These are phyloP conservation scores for Plagodis pulveraria DNA, from an alignment of 2,888 invertebrate species.

Conservation along the genomic window DNA sequence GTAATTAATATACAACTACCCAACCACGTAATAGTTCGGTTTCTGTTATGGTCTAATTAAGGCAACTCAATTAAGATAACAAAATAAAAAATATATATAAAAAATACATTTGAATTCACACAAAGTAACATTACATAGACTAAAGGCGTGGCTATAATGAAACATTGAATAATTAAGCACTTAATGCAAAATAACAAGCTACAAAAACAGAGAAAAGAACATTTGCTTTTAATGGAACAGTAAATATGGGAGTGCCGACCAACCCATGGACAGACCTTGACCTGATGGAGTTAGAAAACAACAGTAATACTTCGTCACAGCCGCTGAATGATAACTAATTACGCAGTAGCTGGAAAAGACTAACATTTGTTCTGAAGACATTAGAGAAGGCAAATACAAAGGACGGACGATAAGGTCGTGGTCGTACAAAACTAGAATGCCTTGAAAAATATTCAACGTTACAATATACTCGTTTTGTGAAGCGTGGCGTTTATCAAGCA, in stretches of 20 bases:
- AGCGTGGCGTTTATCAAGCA: constrained; percentile 15
- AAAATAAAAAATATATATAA: no score
- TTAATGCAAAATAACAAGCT: constrained; percentile 3
- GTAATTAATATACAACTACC: no score
- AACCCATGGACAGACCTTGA: constrained; percentile 66
- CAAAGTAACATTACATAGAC: no score
- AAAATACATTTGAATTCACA: no score
- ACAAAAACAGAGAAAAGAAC: constrained; percentile 40
- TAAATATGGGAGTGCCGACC: constrained; percentile 70
- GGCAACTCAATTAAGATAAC: no score
- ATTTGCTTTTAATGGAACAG: constrained; percentile 68
- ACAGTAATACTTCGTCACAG: constrained; percentile 30
- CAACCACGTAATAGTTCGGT: no score
- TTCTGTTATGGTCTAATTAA: no score
- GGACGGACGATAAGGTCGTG: constrained; percentile 19
- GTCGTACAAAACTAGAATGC: constrained; percentile 25
- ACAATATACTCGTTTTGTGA: constrained; percentile 10
- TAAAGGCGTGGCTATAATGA: no score
- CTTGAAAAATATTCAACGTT: constrained; percentile 25
- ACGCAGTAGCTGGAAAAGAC: constrained; percentile 10
- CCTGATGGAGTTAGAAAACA: constrained; percentile 52
- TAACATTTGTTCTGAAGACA: constrained; percentile 17
- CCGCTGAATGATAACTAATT: constrained; percentile 31
- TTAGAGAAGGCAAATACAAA: constrained; percentile 11
- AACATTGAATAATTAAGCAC: not conserved